Percentiles rank a stretch among this genome's conserved stretches.
Evolutionary conservation across 2,797 vertebrate genomes (phyloP).

Genomic region (Typhlichthys subterraneus): DNA sequence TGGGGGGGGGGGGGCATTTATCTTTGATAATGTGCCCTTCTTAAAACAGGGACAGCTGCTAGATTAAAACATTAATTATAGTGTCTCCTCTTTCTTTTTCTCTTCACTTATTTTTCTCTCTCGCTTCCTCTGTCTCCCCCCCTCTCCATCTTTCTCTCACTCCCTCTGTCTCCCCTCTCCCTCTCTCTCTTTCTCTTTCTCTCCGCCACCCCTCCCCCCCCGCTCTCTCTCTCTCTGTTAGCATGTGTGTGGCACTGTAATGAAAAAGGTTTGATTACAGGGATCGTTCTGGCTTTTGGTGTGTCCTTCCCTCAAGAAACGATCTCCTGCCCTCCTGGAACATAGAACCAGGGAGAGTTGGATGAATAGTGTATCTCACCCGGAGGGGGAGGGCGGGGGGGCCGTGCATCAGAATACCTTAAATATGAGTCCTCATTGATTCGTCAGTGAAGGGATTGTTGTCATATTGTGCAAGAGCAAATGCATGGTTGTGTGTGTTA

Average conservation of each 20-base stretch:
- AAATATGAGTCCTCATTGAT: neutral
- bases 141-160: constrained; percentile 5
- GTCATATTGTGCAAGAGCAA: constrained; percentile 70
- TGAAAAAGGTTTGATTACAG: constrained; percentile 49
- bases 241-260: constrained; percentile 63
- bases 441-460: neutral
- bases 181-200: constrained; percentile 20
- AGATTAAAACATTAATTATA: constrained; percentile 82
- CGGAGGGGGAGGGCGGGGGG: too few species aligned
- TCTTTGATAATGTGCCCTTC: constrained; percentile 78
- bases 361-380: constrained; percentile 17
- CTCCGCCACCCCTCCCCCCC: too few species aligned
- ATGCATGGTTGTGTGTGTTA: too few species aligned
- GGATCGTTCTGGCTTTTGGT: constrained; percentile 22
- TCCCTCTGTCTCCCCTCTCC: constrained; percentile 53
- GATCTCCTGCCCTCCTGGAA: constrained; percentile 29
- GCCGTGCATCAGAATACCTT: neutral
- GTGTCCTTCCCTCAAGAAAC: constrained; percentile 24
- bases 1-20: constrained; percentile 58
- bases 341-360: constrained; percentile 22
- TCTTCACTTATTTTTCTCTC: constrained; percentile 1
- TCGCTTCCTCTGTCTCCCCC: constrained; percentile 8
- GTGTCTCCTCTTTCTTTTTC: constrained; percentile 51
- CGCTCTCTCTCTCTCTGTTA: constrained; percentile 59
- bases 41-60: constrained; percentile 73